Evolutionary conservation across 2,888 invertebrate genomes (phyloP), one percentile per base, ranked within the genome.

Genomic region (Noctua pronuba): DNA sequence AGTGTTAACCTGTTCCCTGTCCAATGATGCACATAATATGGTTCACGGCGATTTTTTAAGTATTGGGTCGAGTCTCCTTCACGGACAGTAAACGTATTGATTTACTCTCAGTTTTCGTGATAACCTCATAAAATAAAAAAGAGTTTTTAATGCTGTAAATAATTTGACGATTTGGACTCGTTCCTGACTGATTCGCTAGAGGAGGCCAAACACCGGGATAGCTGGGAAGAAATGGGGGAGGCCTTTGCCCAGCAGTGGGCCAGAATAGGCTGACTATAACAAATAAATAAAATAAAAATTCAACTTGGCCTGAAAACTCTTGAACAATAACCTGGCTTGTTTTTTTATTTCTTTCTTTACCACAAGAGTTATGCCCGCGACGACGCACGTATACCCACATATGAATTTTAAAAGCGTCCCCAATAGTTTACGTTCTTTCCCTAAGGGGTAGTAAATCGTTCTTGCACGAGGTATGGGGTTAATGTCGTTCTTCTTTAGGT

Each of bases 351-450:
- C 6, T 46, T 62, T 64, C 69, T 67, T 86, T 75, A 62, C 62
- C 65, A 21, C 70, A 67, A 62, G 46, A 67, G 28, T 72, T 75
- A 74, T 64, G 46, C n/a, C 58, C 35, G 24, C 28, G 46, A 67
- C 70, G 55, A 73, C 77, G 24, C 82, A 82, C 75, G 72, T 83
- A 75, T 83, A 75, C 73, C 73, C 75, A 64, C 69, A 73, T 79
- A 83, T 79, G 79, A 83, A 86, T 84, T 75, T 80, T 86, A 84
- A 79, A 84, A 79, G 64, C 75, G 84, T 73, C 77, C 72, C 87
- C 75, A 71, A 83, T 83, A 86, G 84, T 84, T 84, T 79, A 84
- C 75, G 70, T 79, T 73, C 60, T 52, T 65, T 49, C 55, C 73
- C 75, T 49, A 21, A 24, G 49, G 87, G 46, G 71, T 73, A 62